Conservation (phyloP, 2,797 vertebrate genomes). For the Alectoris magna region DNA sequence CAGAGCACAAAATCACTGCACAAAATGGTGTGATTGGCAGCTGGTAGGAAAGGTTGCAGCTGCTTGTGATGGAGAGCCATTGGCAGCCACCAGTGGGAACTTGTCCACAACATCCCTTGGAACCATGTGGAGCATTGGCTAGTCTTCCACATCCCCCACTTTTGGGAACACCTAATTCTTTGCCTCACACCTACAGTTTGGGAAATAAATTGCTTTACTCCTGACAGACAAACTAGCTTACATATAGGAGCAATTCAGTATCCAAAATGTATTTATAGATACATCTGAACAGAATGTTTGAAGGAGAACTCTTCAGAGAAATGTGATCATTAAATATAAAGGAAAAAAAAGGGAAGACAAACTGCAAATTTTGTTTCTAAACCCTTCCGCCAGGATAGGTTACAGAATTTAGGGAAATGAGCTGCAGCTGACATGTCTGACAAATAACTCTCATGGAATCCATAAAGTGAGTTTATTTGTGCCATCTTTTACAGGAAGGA, state of each 20-base stretch:
- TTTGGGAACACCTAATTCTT: not conserved
- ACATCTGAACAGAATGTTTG: not conserved
- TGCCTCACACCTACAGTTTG: not conserved
- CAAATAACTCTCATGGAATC: constrained; percentile 42
- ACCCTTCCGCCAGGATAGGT: constrained; percentile 32
- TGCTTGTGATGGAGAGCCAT: constrained; percentile 10
- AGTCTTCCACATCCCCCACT: not conserved
- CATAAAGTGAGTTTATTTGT: constrained; percentile 49
- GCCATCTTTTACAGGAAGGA: constrained; percentile 56
- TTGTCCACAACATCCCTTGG: not conserved
- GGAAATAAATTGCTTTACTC: not conserved
- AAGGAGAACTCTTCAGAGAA: not conserved
- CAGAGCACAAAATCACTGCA: not conserved
- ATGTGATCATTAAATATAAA: not conserved
- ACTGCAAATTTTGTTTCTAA: constrained; percentile 33
- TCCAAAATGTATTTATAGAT: not conserved
- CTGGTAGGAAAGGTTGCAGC: constrained; percentile 48
- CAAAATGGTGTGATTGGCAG: constrained; percentile 36
- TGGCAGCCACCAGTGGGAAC: not conserved
- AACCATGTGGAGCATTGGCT: fast-evolving
- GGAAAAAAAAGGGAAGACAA: not conserved
- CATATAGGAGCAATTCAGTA: not conserved
- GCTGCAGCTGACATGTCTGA: constrained; percentile 49
- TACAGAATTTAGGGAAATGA: constrained; percentile 51
- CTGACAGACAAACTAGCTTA: not conserved